These are phyloP conservation scores for Caenorhabditis zanzibari DNA, from an alignment of 2,888 invertebrate genomes.

Conservation along the genomic window DNA sequence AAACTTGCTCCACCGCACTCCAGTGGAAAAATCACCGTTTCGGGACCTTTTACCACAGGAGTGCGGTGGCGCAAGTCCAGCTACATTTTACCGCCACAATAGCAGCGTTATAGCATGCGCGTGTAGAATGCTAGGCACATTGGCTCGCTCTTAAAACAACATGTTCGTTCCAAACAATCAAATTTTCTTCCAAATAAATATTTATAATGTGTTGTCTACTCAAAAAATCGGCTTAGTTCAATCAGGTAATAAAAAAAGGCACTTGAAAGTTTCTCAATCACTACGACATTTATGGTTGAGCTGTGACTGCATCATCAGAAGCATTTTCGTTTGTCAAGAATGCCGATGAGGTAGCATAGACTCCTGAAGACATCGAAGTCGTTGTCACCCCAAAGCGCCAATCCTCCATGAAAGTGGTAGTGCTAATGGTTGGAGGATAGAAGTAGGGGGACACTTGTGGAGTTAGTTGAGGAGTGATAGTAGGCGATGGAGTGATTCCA, in stretches of 20 bases:
- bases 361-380: conserved; percentile 11
- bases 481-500: conserved; percentile 29
- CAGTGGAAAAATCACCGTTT: too few species aligned
- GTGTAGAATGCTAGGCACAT: conserved; percentile 53
- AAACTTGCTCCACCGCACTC: too few species aligned
- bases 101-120: conserved; percentile 16
- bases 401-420: conserved; percentile 44
- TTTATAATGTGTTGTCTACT: conserved; percentile 1
- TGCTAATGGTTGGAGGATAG: conserved; percentile 31
- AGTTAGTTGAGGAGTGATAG: conserved; percentile 49
- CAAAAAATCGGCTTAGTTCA: neutral
- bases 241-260: neutral
- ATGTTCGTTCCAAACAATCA: neutral
- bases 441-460: conserved; percentile 62
- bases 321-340: neutral
- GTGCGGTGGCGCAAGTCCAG: too few species aligned
- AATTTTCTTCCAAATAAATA: conserved; percentile 6
- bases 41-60: too few species aligned
- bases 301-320: neutral
- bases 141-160: conserved; percentile 19
- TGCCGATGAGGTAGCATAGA: neutral
- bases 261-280: neutral
- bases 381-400: conserved; percentile 51
- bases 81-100: neutral
- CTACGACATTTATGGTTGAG: neutral